Evolutionary conservation across 1,140 invertebrate species (phyloP).

Genomic region (Tigriopus japonicus): DNA sequence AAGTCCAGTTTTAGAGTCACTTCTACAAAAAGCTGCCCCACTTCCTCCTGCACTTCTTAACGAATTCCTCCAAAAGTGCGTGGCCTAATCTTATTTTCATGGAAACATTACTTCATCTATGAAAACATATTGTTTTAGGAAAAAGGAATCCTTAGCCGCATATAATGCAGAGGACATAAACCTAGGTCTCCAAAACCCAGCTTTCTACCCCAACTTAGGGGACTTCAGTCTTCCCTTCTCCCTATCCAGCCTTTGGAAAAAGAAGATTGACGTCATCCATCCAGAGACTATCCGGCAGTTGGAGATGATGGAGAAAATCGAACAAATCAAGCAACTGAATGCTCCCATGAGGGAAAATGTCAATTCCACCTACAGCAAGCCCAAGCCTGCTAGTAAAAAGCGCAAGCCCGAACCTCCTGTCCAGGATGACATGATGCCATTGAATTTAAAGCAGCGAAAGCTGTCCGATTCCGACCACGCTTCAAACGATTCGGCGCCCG

Average conservation of each 20-base stretch:
- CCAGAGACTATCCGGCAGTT: background rate
- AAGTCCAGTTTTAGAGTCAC: background rate
- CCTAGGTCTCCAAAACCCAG: background rate
- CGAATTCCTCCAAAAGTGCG: background rate
- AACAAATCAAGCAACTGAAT: slow-evolving; percentile 8
- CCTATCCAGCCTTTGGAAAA: background rate
- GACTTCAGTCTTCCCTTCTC: slow-evolving; percentile 6
- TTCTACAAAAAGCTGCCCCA: background rate
- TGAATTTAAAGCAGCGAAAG: no score
- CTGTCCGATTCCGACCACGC: no score
- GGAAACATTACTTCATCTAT: background rate
- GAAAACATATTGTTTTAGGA: background rate
- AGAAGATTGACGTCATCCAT: background rate
- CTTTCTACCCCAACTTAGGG: slow-evolving; percentile 1
- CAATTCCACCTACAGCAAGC: no score
- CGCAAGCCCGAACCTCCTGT: no score
- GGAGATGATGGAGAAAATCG: slow-evolving; percentile 1
- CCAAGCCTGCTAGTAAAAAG: no score
- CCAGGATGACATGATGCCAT: no score
- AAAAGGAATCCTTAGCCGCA: background rate
- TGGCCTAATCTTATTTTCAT: no score
- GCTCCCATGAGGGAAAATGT: background rate
- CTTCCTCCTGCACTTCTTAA: background rate
- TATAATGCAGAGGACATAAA: slow-evolving; percentile 9
- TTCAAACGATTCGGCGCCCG: background rate